phyloP scores from a whole-genome alignment of 2,113 vertebrate species.

The Burhinus oedicnemus region DNA sequence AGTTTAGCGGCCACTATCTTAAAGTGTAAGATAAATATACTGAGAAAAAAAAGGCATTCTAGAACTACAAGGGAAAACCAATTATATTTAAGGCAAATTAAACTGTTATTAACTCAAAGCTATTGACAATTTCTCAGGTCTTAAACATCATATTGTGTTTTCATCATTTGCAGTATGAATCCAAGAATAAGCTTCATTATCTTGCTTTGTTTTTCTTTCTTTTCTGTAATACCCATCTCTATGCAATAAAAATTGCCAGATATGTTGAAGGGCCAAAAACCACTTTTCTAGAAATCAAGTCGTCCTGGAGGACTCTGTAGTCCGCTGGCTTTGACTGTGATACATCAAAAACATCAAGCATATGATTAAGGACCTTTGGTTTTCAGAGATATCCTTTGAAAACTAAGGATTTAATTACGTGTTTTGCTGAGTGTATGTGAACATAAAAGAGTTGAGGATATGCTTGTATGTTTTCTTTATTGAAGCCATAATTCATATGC shows the following conservation, averaged over 20 bases:
- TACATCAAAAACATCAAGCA: background rate
- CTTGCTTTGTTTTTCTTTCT: background rate
- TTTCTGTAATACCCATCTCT: background rate
- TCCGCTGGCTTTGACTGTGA: background rate
- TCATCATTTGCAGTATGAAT: background rate
- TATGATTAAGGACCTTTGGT: background rate
- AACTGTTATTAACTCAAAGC: background rate
- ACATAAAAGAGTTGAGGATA: background rate
- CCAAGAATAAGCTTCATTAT: background rate
- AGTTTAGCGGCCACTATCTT: background rate
- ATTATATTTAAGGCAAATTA: background rate
- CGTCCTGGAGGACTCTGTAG: background rate
- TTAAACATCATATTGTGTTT: background rate
- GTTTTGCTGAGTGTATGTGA: background rate
- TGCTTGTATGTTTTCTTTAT: background rate
- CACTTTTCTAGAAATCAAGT: background rate
- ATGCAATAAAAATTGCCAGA: background rate
- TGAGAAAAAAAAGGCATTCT: background rate
- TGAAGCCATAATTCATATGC: background rate
- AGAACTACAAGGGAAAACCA: background rate
- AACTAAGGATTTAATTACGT: background rate
- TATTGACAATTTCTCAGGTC: background rate
- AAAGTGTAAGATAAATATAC: background rate
- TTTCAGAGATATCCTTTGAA: background rate
- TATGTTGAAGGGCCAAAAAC: background rate